Evolutionary conservation across 2,113 vertebrate genomes (phyloP), one percentile per base, ranked within the genome.

Genomic region (Glaucomys volans): DNA sequence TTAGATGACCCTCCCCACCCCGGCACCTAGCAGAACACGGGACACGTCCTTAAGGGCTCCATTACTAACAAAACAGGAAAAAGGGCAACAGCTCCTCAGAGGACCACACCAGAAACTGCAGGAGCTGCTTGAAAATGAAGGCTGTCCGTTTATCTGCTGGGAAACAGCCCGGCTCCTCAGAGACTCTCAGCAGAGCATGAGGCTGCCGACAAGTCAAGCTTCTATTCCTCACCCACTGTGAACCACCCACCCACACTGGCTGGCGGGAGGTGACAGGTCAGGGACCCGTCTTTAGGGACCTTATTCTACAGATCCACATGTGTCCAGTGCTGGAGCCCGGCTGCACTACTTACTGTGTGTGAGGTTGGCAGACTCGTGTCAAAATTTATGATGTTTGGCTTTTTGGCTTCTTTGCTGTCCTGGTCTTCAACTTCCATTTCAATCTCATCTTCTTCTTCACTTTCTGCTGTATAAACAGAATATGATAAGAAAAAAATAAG

Each of bases 361-460:
- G 99, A 99, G 0, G 99, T 99, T 69, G 99, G 99, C 89, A 99
- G 98, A 95, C 99, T 99, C 74, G 99, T 99, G 98, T 99, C 99
- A 98, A 99, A 99, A 90, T 99, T 99, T 95, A 99, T 99, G 96
- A 98, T 96, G 67, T 97, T 99, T 77, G 99, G 99, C 87, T 99
- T 99, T 95, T 99, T 99, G 87, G 98, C 97, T 14, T 99, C 99
- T 97, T 99, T 99, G 91, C 98, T 98, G 13, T 99, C 99, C 74
- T 99, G 98, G 95, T 99, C 99, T 97, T 99, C 99, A 47, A 99
- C 98, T 97, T 99, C 99, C 99, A 99, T 99, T 84, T 99, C 99
- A 94, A 98, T 98, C 35, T 99, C 99, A 57, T 99, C 99, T 44
- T 99, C 99, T 81, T 99, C 99, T 95, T 99, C 99, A 1, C 98